phyloP scores from a whole-genome alignment of 1,140 invertebrate species.

The Pseudomyrmex gracilis region DNA sequence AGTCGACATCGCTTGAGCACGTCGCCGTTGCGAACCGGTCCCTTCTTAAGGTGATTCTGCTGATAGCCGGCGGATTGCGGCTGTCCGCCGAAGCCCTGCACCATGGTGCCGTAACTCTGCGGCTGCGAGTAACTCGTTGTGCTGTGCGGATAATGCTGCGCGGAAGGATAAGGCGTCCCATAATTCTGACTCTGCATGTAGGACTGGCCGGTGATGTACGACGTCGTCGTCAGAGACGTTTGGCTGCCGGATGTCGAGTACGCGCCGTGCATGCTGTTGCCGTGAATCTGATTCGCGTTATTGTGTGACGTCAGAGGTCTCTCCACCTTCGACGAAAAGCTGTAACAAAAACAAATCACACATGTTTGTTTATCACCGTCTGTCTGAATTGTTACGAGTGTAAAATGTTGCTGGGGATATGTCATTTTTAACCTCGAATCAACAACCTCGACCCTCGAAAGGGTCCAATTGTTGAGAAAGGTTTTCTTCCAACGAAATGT shows the following conservation, averaged over 20 bases:
- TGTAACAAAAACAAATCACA: slow-evolving; percentile 72
- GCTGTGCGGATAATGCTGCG: slow-evolving; percentile 83
- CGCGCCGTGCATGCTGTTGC: slow-evolving; percentile 79
- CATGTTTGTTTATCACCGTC: background rate
- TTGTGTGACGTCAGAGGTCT: slow-evolving; percentile 79
- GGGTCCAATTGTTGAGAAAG: background rate
- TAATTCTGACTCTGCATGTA: slow-evolving; percentile 87
- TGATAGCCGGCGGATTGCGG: slow-evolving; percentile 83
- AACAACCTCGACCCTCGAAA: no score
- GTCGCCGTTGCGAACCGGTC: slow-evolving; percentile 89
- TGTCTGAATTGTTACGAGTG: background rate
- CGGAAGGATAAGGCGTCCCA: slow-evolving; percentile 76
- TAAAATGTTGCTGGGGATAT: background rate
- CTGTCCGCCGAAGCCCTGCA: slow-evolving; percentile 82
- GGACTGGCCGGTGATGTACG: slow-evolving; percentile 84
- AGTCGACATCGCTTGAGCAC: slow-evolving; percentile 89
- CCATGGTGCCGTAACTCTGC: slow-evolving; percentile 81
- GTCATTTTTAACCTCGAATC: no score
- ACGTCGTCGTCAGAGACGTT: slow-evolving; percentile 81
- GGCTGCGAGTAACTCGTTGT: slow-evolving; percentile 82
- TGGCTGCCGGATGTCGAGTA: slow-evolving; percentile 82
- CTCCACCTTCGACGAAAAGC: slow-evolving; percentile 87
- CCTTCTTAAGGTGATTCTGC: slow-evolving; percentile 88
- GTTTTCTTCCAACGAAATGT: background rate
- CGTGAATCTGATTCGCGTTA: slow-evolving; percentile 77